Evolutionary conservation across 2,113 vertebrate genomes (phyloP).

Genomic region (Montifringilla adamsi): DNA sequence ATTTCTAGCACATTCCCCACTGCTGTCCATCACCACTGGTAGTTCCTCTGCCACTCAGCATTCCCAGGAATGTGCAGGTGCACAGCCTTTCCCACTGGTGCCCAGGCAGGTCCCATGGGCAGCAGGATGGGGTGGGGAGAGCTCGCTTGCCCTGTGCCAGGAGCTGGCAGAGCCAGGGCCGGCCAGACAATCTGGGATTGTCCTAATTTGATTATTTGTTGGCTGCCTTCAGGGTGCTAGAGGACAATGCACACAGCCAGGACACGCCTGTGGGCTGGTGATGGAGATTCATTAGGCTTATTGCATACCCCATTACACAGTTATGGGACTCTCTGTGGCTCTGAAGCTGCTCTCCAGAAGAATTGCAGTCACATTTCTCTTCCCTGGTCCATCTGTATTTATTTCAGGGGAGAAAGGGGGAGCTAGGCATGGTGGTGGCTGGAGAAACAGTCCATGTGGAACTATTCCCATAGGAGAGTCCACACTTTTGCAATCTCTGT

Average conservation of each 20-base stretch:
- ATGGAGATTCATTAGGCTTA: slow-evolving; percentile 49
- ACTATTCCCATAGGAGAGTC: neutral
- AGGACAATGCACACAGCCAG: neutral
- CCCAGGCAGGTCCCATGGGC: neutral
- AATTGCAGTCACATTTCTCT: neutral
- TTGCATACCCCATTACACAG: slow-evolving; percentile 28
- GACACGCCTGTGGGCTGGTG: neutral
- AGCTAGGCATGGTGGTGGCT: neutral
- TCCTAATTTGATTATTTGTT: slow-evolving; percentile 43
- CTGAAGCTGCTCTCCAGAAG: neutral
- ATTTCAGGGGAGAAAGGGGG: neutral
- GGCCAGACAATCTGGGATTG: neutral
- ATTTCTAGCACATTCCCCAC: neutral
- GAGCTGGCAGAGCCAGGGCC: neutral
- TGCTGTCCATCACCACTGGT: neutral
- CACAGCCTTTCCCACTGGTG: neutral
- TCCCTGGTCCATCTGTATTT: neutral
- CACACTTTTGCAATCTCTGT: neutral
- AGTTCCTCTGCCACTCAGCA: neutral
- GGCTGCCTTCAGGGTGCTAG: neutral
- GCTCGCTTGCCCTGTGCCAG: neutral
- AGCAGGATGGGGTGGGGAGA: neutral
- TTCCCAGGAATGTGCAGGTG: neutral
- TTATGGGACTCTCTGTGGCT: neutral
- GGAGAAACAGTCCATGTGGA: neutral